Percentiles rank a stretch among this genome's conserved stretches.
Conservation (phyloP, 2,888 invertebrate genomes). For the Scotopteryx bipunctaria region DNA sequence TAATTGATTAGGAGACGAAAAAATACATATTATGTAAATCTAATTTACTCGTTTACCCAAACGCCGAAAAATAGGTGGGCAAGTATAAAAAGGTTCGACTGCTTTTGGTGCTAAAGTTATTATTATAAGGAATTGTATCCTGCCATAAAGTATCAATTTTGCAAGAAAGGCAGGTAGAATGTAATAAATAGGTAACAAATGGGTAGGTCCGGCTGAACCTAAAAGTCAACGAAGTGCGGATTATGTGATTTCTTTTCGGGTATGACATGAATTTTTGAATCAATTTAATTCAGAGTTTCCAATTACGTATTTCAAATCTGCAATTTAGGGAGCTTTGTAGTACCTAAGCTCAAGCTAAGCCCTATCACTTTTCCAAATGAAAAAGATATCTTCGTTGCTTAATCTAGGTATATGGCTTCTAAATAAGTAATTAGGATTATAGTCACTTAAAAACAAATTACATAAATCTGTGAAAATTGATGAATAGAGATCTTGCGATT, state of each 20-base stretch:
- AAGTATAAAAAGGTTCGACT: too few species aligned
- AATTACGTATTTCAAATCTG: conserved; percentile 1
- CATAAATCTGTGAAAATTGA: not conserved
- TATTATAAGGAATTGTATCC: too few species aligned
- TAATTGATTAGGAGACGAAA: not conserved
- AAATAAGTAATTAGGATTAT: not conserved
- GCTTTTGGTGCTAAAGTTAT: too few species aligned
- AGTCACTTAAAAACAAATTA: not conserved
- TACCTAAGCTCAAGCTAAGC: conserved; percentile 7
- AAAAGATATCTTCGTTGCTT: conserved; percentile 4
- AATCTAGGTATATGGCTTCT: not conserved
- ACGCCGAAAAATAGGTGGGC: too few species aligned
- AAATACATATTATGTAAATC: too few species aligned
- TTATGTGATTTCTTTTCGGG: too few species aligned
- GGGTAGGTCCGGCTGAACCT: not conserved
- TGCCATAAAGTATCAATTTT: too few species aligned
- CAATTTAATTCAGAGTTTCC: too few species aligned
- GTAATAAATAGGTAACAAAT: not conserved
- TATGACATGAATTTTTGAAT: too few species aligned
- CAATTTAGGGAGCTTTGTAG: not conserved
- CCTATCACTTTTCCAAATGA: conserved; percentile 18
- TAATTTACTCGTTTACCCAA: too few species aligned
- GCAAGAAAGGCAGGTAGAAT: conserved; percentile 1
- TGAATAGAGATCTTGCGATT: too few species aligned
- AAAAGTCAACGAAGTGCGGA: too few species aligned